A percentile compares a stretch with the other conserved stretches of the same genome.
phyloP scores from a whole-genome alignment of 35 echinoderm and acorn worm species.

The Heliocidaris tuberculata region DNA sequence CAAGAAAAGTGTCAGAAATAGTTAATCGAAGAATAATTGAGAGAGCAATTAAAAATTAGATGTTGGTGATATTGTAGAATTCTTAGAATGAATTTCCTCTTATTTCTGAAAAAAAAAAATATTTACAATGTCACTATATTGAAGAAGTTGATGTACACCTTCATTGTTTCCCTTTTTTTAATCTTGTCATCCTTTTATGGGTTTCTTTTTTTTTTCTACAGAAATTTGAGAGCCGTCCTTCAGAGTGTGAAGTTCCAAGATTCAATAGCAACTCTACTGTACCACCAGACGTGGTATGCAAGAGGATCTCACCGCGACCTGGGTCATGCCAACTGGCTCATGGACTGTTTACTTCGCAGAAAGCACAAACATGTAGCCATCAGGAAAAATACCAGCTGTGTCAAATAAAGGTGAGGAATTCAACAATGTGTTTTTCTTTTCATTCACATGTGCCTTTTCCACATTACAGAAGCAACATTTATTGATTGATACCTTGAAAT shows the following conservation, averaged over 20 bases:
- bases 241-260: conserved; percentile 34
- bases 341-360: conserved; percentile 59
- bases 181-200: background rate
- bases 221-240: background rate
- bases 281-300: conserved; percentile 54
- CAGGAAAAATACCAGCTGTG: conserved; percentile 62
- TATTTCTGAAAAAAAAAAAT: background rate
- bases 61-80: too few species aligned
- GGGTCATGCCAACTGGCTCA: conserved; percentile 75
- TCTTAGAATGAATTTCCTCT: background rate
- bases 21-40: too few species aligned
- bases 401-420: conserved; percentile 63
- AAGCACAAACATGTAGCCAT: conserved; percentile 52
- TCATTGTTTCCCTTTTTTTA: background rate
- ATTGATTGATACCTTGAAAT: too few species aligned
- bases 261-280: conserved; percentile 27
- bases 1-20: too few species aligned
- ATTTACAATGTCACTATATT: background rate
- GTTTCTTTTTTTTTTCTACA: background rate
- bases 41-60: too few species aligned
- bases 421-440: background rate
- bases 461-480: too few species aligned
- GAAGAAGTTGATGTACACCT: background rate
- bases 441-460: background rate
- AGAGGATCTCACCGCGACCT: conserved; percentile 48